phyloP scores from a whole-genome alignment of 2,888 invertebrate genomes.

The Plebejus melissa region DNA sequence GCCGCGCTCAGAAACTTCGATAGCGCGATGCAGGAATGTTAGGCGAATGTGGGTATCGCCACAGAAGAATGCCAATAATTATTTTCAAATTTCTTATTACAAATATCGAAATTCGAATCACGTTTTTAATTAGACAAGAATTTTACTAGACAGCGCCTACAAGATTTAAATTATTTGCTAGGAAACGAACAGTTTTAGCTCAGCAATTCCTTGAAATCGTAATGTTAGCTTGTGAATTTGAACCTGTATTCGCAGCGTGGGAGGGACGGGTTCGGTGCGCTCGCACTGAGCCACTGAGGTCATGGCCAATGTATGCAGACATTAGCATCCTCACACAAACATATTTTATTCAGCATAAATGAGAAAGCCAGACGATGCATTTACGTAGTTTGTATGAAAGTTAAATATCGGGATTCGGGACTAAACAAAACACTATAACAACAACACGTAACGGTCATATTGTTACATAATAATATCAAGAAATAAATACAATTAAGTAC shows the following conservation, averaged over 20 bases:
- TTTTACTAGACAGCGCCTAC: background rate
- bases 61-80: background rate
- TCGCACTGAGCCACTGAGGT: slow-evolving; percentile 33
- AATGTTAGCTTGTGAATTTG: slow-evolving; percentile 11
- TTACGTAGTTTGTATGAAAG: background rate
- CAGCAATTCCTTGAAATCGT: slow-evolving; percentile 7
- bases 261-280: slow-evolving; percentile 31
- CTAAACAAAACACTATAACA: background rate
- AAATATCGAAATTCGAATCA: background rate
- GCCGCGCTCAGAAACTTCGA: too few species aligned
- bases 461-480: too few species aligned
- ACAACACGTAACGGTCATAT: background rate
- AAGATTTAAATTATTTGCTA: background rate
- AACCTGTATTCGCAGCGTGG: slow-evolving; percentile 12
- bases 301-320: slow-evolving; percentile 32
- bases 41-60: too few species aligned
- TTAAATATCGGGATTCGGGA: background rate
- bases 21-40: too few species aligned
- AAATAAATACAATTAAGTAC: too few species aligned
- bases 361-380: background rate
- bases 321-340: background rate
- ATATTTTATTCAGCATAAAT: background rate
- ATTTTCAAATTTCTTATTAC: too few species aligned
- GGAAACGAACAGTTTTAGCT: background rate
- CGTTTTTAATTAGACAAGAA: background rate